Evolutionary conservation across 2,888 invertebrate genomes (phyloP), one percentile per base, ranked within the genome.

Genomic region (Achlya flavicornis): DNA sequence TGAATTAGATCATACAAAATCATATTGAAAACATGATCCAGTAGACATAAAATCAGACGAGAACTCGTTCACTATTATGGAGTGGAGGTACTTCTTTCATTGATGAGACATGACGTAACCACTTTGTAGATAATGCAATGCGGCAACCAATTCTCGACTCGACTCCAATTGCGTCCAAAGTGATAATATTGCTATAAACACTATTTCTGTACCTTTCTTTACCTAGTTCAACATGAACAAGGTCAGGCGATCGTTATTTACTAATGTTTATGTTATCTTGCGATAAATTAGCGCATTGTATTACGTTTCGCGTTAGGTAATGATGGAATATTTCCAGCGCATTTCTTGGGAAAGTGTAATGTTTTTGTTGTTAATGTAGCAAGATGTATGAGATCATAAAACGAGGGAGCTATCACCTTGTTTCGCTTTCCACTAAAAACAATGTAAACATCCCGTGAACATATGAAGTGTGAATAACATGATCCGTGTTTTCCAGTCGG

Each of bases 371-470:
- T 58, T 65, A 61, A 60, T 26, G 26, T 57, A 64, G 43, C 67
- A 64, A 67, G 68, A 70, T 63, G 63, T 75, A 67, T 72, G 66
- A 72, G 64, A 74, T 71, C 65, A 74, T 77, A 69, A 75, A 72
- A 64, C 38, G 63, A 64, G 65, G 65, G 63, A 69, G 67, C 63
- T 64, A 73, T 71, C 66, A 68, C 72, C 67, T 70, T 74, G 64
- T 67, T 77, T 73, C 63, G 70, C 70, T 75, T 76, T 74, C 66
- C 66, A 70, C 67, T 64, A 66, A 76, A 83, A 77, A 68, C 70
- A 75, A 78, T 77, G 83, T 89, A 91, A 91, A 91, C 90, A 89
- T 83, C 79, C 80, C 74, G 80, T 57, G 61, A 73, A 65, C 73
- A 69, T 41, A 70, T 71, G 63, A 61, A 64, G 70, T 74, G 77